These are phyloP conservation scores for Hippasteria phrygiana DNA, from an alignment of 53 echinoderm and acorn worm species.

Conservation along the genomic window DNA sequence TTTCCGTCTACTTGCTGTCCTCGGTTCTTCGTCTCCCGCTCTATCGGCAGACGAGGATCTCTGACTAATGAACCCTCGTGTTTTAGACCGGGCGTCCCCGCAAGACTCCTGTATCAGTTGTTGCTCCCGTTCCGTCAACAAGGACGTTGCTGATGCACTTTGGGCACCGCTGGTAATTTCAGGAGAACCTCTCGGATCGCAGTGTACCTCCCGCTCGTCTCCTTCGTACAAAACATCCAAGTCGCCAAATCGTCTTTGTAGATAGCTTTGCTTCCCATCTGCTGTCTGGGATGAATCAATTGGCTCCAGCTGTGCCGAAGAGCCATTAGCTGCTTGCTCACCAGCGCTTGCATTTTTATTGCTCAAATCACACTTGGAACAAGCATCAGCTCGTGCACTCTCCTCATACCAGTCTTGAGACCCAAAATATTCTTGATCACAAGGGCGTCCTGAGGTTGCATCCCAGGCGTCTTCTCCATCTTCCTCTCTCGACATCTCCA, in stretches of 20 bases:
- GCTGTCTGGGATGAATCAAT: background rate
- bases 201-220: background rate
- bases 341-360: too few species aligned
- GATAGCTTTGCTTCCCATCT: constrained; percentile 29
- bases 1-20: background rate
- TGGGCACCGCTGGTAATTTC: background rate
- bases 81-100: constrained; percentile 31
- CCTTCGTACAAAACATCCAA: constrained; percentile 43
- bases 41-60: constrained; percentile 37
- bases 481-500: constrained; percentile 79
- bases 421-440: background rate
- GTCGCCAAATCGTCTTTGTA: constrained; percentile 31
- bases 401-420: background rate
- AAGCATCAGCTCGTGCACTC: too few species aligned
- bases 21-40: background rate
- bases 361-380: too few species aligned
- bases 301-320: background rate
- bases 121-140: constrained; percentile 40
- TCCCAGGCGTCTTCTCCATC: background rate
- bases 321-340: background rate
- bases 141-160: background rate
- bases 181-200: background rate
- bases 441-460: background rate
- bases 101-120: constrained; percentile 38
- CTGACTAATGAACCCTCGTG: background rate